Percentiles rank a stretch among this genome's conserved stretches.
Evolutionary conservation across 2,113 vertebrate species (phyloP).

Genomic region (Neodon shergylaensis): DNA sequence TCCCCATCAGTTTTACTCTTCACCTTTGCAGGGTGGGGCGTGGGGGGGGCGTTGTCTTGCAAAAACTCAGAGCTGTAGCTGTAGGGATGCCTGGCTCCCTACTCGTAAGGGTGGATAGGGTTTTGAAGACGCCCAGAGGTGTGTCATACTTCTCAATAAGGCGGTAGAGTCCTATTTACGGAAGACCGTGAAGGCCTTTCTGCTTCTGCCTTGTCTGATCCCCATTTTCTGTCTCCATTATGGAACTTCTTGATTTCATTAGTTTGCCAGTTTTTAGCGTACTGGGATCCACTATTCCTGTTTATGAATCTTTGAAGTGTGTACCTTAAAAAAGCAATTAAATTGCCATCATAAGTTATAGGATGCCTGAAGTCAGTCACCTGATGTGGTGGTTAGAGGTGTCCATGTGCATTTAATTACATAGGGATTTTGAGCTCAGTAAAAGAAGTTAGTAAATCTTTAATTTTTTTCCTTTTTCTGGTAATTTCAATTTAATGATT

Average conservation of each 20-base stretch:
- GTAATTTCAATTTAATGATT: slow-evolving; percentile 72
- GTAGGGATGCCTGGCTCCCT: neutral
- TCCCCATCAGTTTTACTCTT: neutral
- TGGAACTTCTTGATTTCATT: slow-evolving; percentile 36
- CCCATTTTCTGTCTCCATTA: neutral
- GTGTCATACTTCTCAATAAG: neutral
- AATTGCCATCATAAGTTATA: slow-evolving; percentile 89
- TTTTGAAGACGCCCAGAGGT: slow-evolving; percentile 3
- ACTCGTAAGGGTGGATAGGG: neutral
- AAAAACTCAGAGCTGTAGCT: neutral
- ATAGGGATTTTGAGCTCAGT: slow-evolving; percentile 83
- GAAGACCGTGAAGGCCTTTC: neutral
- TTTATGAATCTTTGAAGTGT: slow-evolving; percentile 90
- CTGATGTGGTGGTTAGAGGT: slow-evolving; percentile 87
- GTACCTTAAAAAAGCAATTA: slow-evolving; percentile 89
- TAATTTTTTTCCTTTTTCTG: slow-evolving; percentile 68
- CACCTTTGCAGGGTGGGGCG: no score
- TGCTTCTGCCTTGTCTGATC: neutral
- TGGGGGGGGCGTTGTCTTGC: neutral
- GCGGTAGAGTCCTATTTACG: accelerated
- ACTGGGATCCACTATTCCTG: slow-evolving; percentile 80
- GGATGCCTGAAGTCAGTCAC: slow-evolving; percentile 87
- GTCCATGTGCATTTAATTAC: slow-evolving; percentile 88
- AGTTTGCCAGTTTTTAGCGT: slow-evolving; percentile 63
- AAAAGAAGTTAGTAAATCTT: slow-evolving; percentile 78